Base-by-base conservation (phyloP, 2,797 vertebrate species). In the Chromobotia macracanthus region DNA sequence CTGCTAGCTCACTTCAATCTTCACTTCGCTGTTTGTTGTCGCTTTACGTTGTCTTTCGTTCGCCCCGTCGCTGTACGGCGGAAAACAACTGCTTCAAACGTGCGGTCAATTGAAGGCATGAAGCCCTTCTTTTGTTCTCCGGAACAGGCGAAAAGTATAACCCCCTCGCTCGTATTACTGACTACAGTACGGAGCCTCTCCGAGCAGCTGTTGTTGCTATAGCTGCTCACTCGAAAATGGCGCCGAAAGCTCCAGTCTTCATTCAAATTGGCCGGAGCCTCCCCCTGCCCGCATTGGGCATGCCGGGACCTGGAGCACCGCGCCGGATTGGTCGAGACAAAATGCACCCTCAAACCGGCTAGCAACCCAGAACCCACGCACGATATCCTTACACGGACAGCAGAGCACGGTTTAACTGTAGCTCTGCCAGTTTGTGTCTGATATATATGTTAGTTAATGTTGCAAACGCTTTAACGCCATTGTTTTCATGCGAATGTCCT, bases 221-320 rank as follows among this genome's bases (percentile, higher is more conserved):
- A 91, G 92, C 94, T 91, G 94, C 91, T 93, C 92, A 97, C 95
- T 98, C 96, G 95, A 98, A 98, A 98, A 98, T 98, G 97, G 97
- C 97, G 96, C 97, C 97, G 95, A 98, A 97, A 97, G 95, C 95
- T 91, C 88, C 91, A 92, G 94, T 96, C 93, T 94, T 97, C 96
- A 97, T 97, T 98, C 96, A 97, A 98, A 98, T 97, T 96, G 95
- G 95, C 94, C 94, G 95, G 94, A 94, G 93, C 95, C 95, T 93
- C 95, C 91, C 94, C 91, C 91, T 89, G 87, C 86, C 79, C 89
- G 90, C 85, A 95, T 92, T 89, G 93, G 93, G 91, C 91, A 93
- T 89, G 91, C 86, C 92, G 92, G 91, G 91, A 92, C 91, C 81
- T 79, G 77, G 84, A 81, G 88, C 85, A 84, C 87, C 83, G 88